phyloP scores from a whole-genome alignment of 1,140 invertebrate genomes.

The Sogatella furcifera region DNA sequence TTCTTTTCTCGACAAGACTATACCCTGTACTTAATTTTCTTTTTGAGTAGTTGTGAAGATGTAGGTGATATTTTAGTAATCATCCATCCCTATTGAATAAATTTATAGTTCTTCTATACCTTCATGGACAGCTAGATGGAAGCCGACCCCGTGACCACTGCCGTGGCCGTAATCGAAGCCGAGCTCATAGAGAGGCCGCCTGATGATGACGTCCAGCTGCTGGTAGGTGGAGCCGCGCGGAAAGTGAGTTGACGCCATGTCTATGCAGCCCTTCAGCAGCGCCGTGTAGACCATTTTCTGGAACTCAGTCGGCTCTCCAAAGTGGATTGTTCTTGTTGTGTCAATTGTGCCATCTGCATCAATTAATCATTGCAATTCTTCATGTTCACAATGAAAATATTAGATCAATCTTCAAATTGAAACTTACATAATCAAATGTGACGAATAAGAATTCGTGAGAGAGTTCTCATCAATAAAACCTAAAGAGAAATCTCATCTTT shows the following conservation, averaged over 20 bases:
- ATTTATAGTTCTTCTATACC: slow-evolving; percentile 34
- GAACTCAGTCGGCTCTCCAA: slow-evolving; percentile 40
- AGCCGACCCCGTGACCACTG: slow-evolving; percentile 50
- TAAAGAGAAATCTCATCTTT: no score
- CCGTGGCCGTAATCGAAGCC: slow-evolving; percentile 50
- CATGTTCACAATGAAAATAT: not conserved
- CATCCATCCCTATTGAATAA: no score
- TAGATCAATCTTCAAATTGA: no score
- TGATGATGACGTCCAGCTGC: slow-evolving; percentile 37
- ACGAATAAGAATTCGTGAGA: no score
- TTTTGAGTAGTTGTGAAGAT: no score
- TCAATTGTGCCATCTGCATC: slow-evolving; percentile 49
- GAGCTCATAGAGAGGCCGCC: slow-evolving; percentile 38
- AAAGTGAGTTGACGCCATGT: slow-evolving; percentile 32
- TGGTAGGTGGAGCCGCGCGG: slow-evolving; percentile 30
- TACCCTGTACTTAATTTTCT: no score
- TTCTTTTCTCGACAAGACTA: no score
- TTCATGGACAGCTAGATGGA: slow-evolving; percentile 51
- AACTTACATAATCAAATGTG: no score
- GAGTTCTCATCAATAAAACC: no score
- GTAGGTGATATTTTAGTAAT: no score
- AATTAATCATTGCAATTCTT: not conserved
- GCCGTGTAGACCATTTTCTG: slow-evolving; percentile 50
- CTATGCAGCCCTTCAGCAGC: slow-evolving; percentile 51
- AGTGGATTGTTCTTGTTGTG: slow-evolving; percentile 52